Evolutionary conservation across 2,797 vertebrate species (phyloP).

Genomic region (Poliocrania exsul): DNA sequence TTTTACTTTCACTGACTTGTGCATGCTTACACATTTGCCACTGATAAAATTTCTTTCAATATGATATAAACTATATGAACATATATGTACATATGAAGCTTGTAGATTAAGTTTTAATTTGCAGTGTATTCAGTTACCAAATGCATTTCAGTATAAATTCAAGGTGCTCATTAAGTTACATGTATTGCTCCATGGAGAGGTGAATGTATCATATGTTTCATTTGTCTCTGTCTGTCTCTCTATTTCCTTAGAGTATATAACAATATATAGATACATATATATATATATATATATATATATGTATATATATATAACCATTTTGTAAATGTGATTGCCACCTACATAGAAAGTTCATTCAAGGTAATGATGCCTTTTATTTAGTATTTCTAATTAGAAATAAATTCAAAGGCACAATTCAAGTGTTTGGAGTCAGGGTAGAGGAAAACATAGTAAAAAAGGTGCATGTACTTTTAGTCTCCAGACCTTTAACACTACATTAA

Average conservation of each 20-base stretch:
- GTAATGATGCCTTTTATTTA: not conserved
- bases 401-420: not conserved
- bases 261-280: not conserved
- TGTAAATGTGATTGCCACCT: not conserved
- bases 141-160: not conserved
- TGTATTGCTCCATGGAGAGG: not conserved
- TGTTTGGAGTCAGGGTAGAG: not conserved
- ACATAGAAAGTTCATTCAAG: not conserved
- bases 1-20: not conserved
- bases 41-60: not conserved
- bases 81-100: not conserved
- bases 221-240: not conserved
- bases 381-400: not conserved
- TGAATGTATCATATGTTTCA: not conserved
- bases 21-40: not conserved
- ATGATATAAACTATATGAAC: not conserved
- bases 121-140: not conserved
- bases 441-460: not conserved
- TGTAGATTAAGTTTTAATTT: not conserved
- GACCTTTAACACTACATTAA: not conserved
- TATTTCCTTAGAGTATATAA: not conserved
- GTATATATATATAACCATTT: not conserved
- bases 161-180: not conserved
- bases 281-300: no score
- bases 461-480: not conserved